phyloP scores from a whole-genome alignment of 1,140 invertebrate species.

The Hormaphis cornu region DNA sequence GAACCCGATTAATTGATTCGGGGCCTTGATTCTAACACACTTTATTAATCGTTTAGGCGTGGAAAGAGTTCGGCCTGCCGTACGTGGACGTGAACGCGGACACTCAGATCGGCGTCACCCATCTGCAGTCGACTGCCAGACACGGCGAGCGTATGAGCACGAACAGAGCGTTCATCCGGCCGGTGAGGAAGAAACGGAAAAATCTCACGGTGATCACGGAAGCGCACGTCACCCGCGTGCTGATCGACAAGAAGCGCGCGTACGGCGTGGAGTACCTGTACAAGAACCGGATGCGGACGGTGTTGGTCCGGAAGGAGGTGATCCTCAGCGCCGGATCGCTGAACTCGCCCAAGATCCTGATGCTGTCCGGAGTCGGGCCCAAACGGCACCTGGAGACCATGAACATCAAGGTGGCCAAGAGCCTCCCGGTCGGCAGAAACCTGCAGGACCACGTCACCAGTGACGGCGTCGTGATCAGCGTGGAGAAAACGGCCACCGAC shows the following conservation, averaged over 20 bases:
- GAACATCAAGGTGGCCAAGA: constrained; percentile 37
- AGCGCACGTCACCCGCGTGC: constrained; percentile 57
- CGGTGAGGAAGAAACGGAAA: constrained; percentile 53
- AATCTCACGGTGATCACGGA: constrained; percentile 64
- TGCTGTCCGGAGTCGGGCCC: constrained; percentile 46
- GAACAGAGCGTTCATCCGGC: constrained; percentile 56
- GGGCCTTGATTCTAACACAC: neutral
- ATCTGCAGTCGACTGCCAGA: constrained; percentile 49
- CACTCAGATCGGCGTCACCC: constrained; percentile 48
- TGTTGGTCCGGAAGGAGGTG: constrained; percentile 65
- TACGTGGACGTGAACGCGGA: constrained; percentile 37
- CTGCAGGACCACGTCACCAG: constrained; percentile 45
- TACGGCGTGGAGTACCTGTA: constrained; percentile 51
- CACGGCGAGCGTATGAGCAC: constrained; percentile 59
- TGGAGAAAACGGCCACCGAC: constrained; percentile 45
- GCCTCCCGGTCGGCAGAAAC: constrained; percentile 43
- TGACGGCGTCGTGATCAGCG: constrained; percentile 42
- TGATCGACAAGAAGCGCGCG: constrained; percentile 48
- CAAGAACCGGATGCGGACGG: constrained; percentile 56
- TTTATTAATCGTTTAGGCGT: constrained; percentile 41
- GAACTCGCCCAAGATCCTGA: constrained; percentile 42
- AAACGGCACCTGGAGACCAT: constrained; percentile 39
- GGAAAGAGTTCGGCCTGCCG: constrained; percentile 45
- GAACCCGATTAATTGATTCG: no score
- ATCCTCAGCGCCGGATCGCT: constrained; percentile 44